phyloP scores from a whole-genome alignment of 2,888 invertebrate species.

The Cosmia pyralina region DNA sequence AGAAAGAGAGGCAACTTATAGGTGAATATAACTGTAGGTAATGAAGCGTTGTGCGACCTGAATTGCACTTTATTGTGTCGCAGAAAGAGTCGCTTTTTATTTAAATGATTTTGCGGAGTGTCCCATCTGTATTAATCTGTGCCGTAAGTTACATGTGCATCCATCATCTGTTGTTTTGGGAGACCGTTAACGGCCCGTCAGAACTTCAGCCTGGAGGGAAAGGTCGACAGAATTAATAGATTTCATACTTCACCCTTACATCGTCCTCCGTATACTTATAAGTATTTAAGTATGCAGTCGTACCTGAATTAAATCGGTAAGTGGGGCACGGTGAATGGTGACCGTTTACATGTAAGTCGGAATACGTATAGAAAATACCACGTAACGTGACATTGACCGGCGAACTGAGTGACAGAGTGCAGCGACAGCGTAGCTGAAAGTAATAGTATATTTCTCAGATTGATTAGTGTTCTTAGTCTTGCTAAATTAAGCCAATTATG shows the following conservation, averaged over 20 bases:
- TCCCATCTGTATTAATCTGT: too few species aligned
- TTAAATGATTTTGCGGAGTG: too few species aligned
- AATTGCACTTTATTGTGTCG: too few species aligned
- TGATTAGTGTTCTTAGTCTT: not conserved
- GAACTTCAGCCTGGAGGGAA: slow-evolving; percentile 60
- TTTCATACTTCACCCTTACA: slow-evolving; percentile 56
- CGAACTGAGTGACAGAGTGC: not conserved
- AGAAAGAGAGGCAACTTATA: too few species aligned
- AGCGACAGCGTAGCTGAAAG: not conserved
- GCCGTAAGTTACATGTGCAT: slow-evolving; percentile 71
- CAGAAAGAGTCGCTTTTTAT: too few species aligned
- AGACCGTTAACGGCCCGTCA: slow-evolving; percentile 69
- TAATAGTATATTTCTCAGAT: not conserved
- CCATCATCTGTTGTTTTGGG: slow-evolving; percentile 67
- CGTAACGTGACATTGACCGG: slow-evolving; percentile 26
- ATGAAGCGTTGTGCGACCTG: too few species aligned
- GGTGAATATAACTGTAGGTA: too few species aligned
- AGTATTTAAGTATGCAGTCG: slow-evolving; percentile 35
- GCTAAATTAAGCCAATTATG: not conserved
- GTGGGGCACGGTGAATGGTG: slow-evolving; percentile 25
- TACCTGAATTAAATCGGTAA: slow-evolving; percentile 30
- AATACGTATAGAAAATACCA: slow-evolving; percentile 16
- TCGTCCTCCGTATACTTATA: slow-evolving; percentile 27
- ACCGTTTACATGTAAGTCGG: slow-evolving; percentile 24
- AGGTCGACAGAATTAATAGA: slow-evolving; percentile 68